Evolutionary conservation across 2,113 vertebrate genomes (phyloP), one percentile per base, ranked within the genome.

Genomic region (Saguinus midas): DNA sequence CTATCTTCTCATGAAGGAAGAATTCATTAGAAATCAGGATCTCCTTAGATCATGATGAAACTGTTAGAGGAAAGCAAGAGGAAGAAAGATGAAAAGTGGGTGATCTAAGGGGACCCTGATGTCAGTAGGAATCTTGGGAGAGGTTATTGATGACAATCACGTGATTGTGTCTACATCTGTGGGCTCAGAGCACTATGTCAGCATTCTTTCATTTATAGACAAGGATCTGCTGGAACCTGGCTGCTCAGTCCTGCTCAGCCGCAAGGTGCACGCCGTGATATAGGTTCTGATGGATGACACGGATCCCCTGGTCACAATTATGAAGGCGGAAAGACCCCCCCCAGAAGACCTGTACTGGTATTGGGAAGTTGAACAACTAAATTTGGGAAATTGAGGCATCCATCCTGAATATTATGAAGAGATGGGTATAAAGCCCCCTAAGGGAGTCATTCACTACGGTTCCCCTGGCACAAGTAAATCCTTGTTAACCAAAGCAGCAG

Each of bases 21-120:
- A 99, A 95, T 99, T 99, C 98, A 99, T 99, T 98, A 99, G 99
- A 96, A 99, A 99, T 97, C 99, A 99, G 98, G 99, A 99, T 52
- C 52, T 16, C 52, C 52, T 52, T 17, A 52, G 52, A 52, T 52
- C 52, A 52, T 18, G 91, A 99, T 99, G 99, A 99, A 99, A 97
- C 99, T 99, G 29, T 98, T 99, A 96, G 99, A 98, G 99, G 99
- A 98, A 99, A 99, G 95, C 99, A 99, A 64, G 61, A 64, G 27
- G 61, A 64, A 11, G 61, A 64, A 14, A 64, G 61, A 64, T 64
- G 27, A 32, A 64, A 64, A 64, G 27, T 14, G 5, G 61, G 13
- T 64, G 27, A 64, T 64, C 61, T 32, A 13, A 64, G 61, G 61
- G 61, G 61, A 64, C 27, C 61, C 27, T 32, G 61, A 32, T 64